phyloP scores from a whole-genome alignment of 2,797 vertebrate species.

The Poeciliopsis infans region DNA sequence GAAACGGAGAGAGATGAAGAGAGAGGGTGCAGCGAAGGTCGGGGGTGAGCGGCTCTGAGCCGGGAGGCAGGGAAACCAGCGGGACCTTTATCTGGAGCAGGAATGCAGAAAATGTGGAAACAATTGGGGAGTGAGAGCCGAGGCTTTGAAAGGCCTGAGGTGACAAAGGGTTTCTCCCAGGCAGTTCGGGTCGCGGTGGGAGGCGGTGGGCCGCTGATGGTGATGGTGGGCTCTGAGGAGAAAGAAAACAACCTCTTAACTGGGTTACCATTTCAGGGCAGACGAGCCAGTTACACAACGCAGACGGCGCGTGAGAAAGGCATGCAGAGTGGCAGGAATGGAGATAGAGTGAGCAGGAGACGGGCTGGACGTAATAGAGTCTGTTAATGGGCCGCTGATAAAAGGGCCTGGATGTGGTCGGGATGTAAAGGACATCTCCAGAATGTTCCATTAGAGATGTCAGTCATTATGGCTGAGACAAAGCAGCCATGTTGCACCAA shows the following conservation, averaged over 20 bases:
- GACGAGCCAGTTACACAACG: conserved; percentile 79
- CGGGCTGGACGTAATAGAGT: conserved; percentile 71
- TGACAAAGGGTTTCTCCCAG: conserved; percentile 82
- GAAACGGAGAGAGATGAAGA: not conserved
- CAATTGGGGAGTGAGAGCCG: conserved; percentile 78
- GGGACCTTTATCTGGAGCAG: conserved; percentile 83
- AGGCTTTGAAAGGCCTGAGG: conserved; percentile 80
- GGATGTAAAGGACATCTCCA: conserved; percentile 65
- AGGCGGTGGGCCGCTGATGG: conserved; percentile 60
- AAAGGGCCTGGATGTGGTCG: conserved; percentile 68
- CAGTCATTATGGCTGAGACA: conserved; percentile 53
- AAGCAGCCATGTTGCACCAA: conserved; percentile 41
- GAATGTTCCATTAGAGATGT: conserved; percentile 71
- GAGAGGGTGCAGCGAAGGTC: conserved; percentile 25
- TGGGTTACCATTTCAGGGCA: conserved; percentile 81
- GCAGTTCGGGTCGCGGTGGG: conserved; percentile 68
- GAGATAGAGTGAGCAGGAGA: conserved; percentile 64
- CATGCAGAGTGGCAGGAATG: conserved; percentile 68
- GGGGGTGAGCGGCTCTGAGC: conserved; percentile 27
- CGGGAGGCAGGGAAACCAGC: conserved; percentile 58
- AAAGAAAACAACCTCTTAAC: conserved; percentile 75
- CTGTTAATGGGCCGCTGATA: conserved; percentile 76
- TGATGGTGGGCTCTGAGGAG: conserved; percentile 56
- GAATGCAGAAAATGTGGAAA: conserved; percentile 88
- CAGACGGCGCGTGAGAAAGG: conserved; percentile 66